phyloP scores from a whole-genome alignment of 2,888 invertebrate genomes.

The Thelaira solivaga region DNA sequence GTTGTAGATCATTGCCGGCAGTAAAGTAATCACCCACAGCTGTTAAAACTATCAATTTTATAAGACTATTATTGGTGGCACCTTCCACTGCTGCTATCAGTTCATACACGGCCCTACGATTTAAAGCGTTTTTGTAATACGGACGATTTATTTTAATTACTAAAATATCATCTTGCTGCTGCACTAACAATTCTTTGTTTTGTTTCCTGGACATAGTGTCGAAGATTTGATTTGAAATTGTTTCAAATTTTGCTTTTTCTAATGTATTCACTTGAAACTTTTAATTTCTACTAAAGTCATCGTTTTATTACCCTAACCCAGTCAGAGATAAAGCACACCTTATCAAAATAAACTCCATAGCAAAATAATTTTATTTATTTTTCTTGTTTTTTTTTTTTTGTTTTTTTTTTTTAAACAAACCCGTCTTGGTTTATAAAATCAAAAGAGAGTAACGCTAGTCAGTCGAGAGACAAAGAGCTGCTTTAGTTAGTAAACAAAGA shows the following conservation, averaged over 20 bases:
- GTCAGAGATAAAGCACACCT: not conserved
- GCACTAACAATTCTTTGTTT: conserved; percentile 65
- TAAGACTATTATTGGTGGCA: conserved; percentile 82
- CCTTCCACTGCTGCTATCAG: conserved; percentile 82
- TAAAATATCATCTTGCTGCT: conserved; percentile 78
- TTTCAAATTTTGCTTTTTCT: not conserved
- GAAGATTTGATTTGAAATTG: not conserved
- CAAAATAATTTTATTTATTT: too few relatives aligned
- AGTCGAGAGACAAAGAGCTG: too few relatives aligned
- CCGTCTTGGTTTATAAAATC: too few relatives aligned
- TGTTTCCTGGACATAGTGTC: not conserved
- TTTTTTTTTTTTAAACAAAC: too few relatives aligned
- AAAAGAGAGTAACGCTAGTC: too few relatives aligned
- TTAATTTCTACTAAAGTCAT: conserved; percentile 28
- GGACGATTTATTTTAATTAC: conserved; percentile 86
- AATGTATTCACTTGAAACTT: conserved; percentile 9
- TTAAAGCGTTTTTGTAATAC: conserved; percentile 87
- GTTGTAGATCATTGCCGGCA: conserved; percentile 68
- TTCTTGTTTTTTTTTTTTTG: too few relatives aligned
- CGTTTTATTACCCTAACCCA: not conserved
- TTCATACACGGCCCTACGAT: conserved; percentile 82
- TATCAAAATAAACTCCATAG: too few relatives aligned
- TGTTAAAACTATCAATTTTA: conserved; percentile 87
- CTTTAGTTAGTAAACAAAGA: too few relatives aligned
- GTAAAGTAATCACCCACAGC: conserved; percentile 68